These are phyloP conservation scores for Sussaba pulchella DNA, from an alignment of 2,888 invertebrate species.

Conservation along the genomic window DNA sequence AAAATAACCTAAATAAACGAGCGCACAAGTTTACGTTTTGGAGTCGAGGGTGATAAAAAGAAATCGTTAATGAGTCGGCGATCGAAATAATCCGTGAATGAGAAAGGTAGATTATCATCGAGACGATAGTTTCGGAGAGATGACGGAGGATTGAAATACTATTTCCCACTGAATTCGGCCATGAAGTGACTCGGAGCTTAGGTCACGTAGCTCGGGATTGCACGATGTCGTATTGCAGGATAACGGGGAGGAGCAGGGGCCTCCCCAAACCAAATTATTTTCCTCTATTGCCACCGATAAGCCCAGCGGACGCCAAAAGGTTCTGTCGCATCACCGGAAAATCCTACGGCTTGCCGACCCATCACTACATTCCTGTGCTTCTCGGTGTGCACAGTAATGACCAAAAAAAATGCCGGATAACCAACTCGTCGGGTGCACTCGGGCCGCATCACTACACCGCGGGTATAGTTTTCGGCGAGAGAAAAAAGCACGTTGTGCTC, in stretches of 20 bases:
- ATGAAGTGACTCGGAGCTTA: constrained; percentile 33
- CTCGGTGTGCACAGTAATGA: constrained; percentile 84
- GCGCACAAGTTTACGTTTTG: no score
- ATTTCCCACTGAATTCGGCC: not conserved
- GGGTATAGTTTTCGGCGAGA: constrained; percentile 88
- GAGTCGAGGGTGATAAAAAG: not conserved
- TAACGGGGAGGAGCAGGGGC: constrained; percentile 92
- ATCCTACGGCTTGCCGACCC: constrained; percentile 90
- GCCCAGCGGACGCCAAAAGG: constrained; percentile 92
- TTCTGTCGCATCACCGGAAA: constrained; percentile 93
- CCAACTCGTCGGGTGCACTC: constrained; percentile 87
- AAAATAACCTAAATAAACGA: not conserved
- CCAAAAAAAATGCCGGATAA: constrained; percentile 87
- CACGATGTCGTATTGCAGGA: constrained; percentile 91
- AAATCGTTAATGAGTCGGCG: constrained; percentile 1
- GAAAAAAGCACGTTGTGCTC: constrained; percentile 88
- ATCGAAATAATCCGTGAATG: constrained; percentile 22
- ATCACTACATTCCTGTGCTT: constrained; percentile 92
- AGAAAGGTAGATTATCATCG: not conserved
- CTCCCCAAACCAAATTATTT: constrained; percentile 94
- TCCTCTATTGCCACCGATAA: constrained; percentile 92
- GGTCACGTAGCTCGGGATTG: not conserved
- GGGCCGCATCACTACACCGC: constrained; percentile 87
- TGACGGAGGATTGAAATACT: not conserved
- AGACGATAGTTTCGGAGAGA: not conserved